phyloP scores from a whole-genome alignment of 2,113 vertebrate genomes.

The Gnathonemus longibarbis region DNA sequence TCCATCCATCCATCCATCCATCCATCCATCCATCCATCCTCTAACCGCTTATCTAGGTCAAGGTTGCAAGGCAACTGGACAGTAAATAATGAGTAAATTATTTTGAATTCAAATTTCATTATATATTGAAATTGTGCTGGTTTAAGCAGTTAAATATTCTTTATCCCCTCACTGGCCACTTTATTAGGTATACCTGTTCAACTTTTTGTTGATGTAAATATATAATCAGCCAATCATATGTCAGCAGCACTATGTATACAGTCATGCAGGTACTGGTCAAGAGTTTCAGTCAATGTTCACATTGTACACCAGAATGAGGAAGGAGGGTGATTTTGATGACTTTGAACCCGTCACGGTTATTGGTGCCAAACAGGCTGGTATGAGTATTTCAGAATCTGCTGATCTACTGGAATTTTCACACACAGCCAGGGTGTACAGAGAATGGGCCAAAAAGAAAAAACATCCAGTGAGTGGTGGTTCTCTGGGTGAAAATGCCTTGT shows the following conservation, averaged over 20 bases:
- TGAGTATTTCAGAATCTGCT: no score
- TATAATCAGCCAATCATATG: not conserved
- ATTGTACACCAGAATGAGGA: no score
- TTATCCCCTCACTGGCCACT: not conserved
- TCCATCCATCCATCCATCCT: not conserved
- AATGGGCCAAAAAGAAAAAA: not conserved
- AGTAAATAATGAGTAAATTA: not conserved
- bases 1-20: not conserved
- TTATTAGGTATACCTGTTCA: not conserved
- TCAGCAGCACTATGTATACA: not conserved
- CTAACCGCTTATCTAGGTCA: not conserved
- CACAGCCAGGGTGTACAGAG: not conserved
- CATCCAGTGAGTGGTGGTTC: not conserved
- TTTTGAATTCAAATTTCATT: not conserved
- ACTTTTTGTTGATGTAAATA: not conserved
- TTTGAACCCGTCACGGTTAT: not conserved
- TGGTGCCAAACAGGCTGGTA: no score
- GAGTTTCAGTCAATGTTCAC: not conserved
- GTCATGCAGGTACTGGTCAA: not conserved
- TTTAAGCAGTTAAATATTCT: not conserved
- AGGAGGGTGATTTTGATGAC: not conserved
- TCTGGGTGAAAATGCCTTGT: not conserved
- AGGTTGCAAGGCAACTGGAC: not conserved
- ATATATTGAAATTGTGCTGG: not conserved
- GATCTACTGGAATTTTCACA: not conserved